Evolutionary conservation across 2,888 invertebrate genomes (phyloP).

Genomic region (Platycnemis pennipes): DNA sequence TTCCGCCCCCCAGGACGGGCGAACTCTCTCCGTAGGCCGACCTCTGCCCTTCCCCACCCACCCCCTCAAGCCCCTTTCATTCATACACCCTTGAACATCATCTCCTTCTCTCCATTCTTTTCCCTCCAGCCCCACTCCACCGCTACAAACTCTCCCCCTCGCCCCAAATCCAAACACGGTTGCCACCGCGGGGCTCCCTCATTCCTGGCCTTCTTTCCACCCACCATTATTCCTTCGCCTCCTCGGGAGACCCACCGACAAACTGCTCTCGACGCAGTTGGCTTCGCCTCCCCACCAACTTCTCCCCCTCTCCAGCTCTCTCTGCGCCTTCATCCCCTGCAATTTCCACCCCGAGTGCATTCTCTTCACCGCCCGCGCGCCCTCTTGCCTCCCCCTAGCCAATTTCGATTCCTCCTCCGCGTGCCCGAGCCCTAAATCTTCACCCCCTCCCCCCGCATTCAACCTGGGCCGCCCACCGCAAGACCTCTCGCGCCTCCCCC

Average conservation of each 20-base stretch:
- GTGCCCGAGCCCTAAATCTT: background rate
- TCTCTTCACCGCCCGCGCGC: background rate
- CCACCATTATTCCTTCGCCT: background rate
- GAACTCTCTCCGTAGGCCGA: background rate
- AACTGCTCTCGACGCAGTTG: constrained; percentile 29
- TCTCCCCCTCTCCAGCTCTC: background rate
- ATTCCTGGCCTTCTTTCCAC: background rate
- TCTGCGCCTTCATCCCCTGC: background rate
- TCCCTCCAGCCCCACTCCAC: background rate
- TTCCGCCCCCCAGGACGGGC: background rate
- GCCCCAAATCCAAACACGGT: background rate
- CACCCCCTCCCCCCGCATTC: background rate
- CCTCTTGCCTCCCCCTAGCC: background rate
- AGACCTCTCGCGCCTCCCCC: background rate
- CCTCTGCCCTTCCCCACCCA: too few relatives aligned
- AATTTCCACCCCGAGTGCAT: background rate
- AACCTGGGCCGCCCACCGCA: background rate
- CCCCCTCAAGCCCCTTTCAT: too few relatives aligned
- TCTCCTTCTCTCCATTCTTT: background rate
- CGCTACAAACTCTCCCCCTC: background rate
- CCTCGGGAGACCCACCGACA: background rate
- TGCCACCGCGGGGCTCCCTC: background rate
- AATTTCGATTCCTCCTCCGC: constrained; percentile 38
- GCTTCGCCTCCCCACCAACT: background rate
- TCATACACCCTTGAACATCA: background rate